Evolutionary conservation across 2,888 invertebrate species (phyloP).

Genomic region (Rhorus exstirpatorius): DNA sequence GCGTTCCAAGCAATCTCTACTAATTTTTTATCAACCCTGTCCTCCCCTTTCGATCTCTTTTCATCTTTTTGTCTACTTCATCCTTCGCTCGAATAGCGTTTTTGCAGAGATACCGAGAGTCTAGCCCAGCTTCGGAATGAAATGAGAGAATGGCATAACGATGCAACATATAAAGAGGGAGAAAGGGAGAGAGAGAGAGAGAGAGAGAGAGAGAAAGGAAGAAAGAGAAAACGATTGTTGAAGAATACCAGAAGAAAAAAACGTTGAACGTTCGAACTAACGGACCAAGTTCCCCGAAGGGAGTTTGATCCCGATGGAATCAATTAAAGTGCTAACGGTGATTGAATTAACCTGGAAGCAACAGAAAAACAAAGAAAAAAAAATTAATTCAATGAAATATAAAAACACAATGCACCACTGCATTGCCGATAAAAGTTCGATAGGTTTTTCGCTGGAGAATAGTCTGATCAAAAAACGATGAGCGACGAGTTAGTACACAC

Average conservation of each 20-base stretch:
- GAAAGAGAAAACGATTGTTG: background rate
- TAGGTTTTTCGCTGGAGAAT: background rate
- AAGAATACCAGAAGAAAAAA: conserved; percentile 5
- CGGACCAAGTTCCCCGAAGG: background rate
- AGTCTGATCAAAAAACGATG: background rate
- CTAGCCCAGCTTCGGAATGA: background rate
- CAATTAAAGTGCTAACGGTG: conserved; percentile 13
- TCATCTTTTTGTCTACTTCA: conserved; percentile 26
- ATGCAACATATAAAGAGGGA: conserved; percentile 18
- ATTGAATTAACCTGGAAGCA: conserved; percentile 9
- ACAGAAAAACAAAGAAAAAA: conserved; percentile 9
- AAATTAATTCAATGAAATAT: background rate
- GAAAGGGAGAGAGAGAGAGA: background rate
- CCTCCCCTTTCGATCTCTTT: conserved; percentile 10
- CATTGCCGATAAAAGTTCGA: background rate
- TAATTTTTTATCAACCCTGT: conserved; percentile 38
- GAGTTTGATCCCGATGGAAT: conserved; percentile 29
- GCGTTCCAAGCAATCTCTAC: conserved; percentile 41
- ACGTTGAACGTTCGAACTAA: conserved; percentile 12
- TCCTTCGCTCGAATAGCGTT: conserved; percentile 7
- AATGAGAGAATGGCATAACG: conserved; percentile 24
- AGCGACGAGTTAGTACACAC: no score
- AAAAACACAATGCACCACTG: background rate
- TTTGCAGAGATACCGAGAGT: conserved; percentile 23
- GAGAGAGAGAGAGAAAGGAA: background rate